These are phyloP conservation scores for Pachyuromys duprasi DNA, from an alignment of 2,797 vertebrate species.

Conservation along the genomic window DNA sequence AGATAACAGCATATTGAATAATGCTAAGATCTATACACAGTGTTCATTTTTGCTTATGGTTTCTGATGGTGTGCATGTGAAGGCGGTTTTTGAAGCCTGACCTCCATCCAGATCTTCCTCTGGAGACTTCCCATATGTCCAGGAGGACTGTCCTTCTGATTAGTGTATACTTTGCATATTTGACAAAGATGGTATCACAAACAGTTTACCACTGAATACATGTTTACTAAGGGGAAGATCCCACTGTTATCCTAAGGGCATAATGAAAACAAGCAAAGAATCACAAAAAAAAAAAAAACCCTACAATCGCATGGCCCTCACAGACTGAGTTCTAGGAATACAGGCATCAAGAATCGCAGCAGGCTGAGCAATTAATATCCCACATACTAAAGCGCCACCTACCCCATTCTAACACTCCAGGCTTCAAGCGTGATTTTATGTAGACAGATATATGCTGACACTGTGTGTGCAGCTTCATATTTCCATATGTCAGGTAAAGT, in stretches of 20 bases:
- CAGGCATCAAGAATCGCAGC: neutral
- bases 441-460: constrained; percentile 66
- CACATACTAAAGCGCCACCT: neutral
- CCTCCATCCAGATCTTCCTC: neutral
- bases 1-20: fast-evolving
- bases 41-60: too few species aligned
- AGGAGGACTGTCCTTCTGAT: neutral
- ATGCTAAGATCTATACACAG: fast-evolving
- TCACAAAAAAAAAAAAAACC: neutral
- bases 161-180: neutral
- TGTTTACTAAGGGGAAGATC: neutral
- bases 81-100: neutral
- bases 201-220: neutral
- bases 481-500: constrained; percentile 79
- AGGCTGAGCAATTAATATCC: neutral
- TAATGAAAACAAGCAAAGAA: neutral
- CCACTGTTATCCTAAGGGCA: neutral
- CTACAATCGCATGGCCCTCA: neutral
- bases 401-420: neutral
- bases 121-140: neutral
- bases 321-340: neutral
- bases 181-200: neutral
- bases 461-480: constrained; percentile 46
- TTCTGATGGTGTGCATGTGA: fast-evolving
- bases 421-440: constrained; percentile 61